Evolutionary conservation across 2,113 vertebrate species (phyloP), one percentile per base, ranked within the genome.

Genomic region (Perccottus glenii): DNA sequence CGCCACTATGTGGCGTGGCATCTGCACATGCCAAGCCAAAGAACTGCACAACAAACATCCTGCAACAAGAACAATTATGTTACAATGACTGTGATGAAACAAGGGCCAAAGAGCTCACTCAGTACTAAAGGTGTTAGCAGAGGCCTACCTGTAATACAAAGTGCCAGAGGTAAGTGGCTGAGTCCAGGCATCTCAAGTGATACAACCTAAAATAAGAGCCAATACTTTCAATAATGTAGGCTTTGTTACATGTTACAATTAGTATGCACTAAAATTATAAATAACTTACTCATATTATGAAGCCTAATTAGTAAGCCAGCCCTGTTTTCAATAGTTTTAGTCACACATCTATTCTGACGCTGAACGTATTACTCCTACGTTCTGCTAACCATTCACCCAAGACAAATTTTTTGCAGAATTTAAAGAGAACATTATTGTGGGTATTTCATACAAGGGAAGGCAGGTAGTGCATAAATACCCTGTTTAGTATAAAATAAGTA

Each of bases 1-100:
- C 16, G 50, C 90, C 38, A 27, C 38, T 6, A 89, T 83, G 3
- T 56, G 45, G 0, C 38, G 45, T 9, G 86, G 89, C 63, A 88
- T 52, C 0, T 1, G 2, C 5, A 91, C 83, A 0, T 2, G 0
- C 87, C 87, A 91, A 27, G 72, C 72, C 2, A 11, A 14, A 6
- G 72, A 75, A 58, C n/a, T 11, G 19, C 5, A 45, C 58, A 57
- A 38, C 15, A 85, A 9, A 38, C 6, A 62, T 47, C 67, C 90
- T 89, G 59, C 27, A 64, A 68, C 12, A 51, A 8, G 3, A 53
- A 0, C 16, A 57, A 36, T 15, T 33, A 6, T 10, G 32, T 53
- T 53, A 14, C 6, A 11, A 38, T 66, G 27, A 40, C 5, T 11
- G n/a, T n/a, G 12, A 27, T 19, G 12, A 49, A 49, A 2, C n/a